These are phyloP conservation scores for Chrysocyon brachyurus DNA, from an alignment of 2,797 vertebrate genomes.

Conservation along the genomic window DNA sequence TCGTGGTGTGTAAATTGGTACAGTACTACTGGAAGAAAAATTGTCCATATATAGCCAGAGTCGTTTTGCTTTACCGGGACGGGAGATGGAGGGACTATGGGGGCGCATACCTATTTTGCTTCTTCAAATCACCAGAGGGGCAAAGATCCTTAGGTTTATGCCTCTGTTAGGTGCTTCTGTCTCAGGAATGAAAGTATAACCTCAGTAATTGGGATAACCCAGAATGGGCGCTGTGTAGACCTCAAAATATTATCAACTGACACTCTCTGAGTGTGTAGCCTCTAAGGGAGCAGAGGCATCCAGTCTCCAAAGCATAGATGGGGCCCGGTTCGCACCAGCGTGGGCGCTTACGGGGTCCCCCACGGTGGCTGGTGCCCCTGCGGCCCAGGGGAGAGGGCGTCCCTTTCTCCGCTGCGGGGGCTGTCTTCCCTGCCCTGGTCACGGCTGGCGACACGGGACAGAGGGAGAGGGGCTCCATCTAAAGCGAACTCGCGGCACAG, in stretches of 20 bases:
- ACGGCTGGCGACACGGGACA: too few species aligned
- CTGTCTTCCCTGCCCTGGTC: not conserved
- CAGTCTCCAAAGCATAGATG: not conserved
- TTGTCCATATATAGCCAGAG: not conserved
- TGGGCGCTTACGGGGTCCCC: not conserved
- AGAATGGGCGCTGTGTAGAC: not conserved
- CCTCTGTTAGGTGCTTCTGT: not conserved
- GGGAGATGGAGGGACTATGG: not conserved
- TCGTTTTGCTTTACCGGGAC: not conserved
- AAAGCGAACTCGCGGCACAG: not conserved
- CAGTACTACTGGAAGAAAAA: not conserved
- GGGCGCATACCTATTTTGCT: not conserved
- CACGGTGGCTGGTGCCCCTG: too few species aligned
- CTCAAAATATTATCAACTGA: not conserved
- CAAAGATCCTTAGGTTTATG: not conserved
- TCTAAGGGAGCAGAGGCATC: not conserved
- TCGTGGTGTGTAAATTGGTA: not conserved
- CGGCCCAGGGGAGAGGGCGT: not conserved
- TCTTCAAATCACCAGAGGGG: not conserved
- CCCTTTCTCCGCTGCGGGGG: not conserved
- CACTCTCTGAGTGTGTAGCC: not conserved
- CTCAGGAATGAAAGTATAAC: slow-evolving; percentile 2
- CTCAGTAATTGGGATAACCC: not conserved
- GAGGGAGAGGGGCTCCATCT: not conserved
- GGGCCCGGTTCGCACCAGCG: not conserved